These are phyloP conservation scores for Agrotis clavis DNA, from an alignment of 2,888 invertebrate genomes.

Conservation along the genomic window DNA sequence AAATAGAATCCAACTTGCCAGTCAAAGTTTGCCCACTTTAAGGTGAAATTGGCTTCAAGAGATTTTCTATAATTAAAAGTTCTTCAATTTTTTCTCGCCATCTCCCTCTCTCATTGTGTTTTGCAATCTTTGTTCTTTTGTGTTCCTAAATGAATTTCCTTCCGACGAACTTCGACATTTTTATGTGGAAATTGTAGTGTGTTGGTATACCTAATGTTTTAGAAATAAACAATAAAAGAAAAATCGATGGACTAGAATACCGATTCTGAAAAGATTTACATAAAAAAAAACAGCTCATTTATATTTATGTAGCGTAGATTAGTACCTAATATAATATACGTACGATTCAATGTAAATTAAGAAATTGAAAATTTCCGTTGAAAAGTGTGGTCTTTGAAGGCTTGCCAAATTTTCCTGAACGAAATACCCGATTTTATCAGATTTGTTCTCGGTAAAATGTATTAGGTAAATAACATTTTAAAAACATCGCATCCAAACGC, in stretches of 20 bases:
- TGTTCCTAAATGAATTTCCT: conserved; percentile 49
- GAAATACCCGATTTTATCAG: conserved; percentile 43
- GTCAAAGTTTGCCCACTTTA: conserved; percentile 69
- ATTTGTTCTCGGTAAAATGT: conserved; percentile 55
- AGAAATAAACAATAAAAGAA: not conserved
- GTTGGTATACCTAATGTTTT: not conserved
- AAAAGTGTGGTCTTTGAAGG: conserved; percentile 52
- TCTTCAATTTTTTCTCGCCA: conserved; percentile 64
- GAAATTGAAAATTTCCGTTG: conserved; percentile 45
- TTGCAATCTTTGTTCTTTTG: conserved; percentile 60
- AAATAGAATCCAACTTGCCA: conserved; percentile 73
- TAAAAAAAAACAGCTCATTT: not conserved
- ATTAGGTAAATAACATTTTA: conserved; percentile 69
- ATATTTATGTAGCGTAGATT: not conserved
- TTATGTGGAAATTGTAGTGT: conserved; percentile 7
- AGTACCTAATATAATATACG: not conserved
- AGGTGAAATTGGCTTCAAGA: conserved; percentile 71
- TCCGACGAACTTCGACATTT: conserved; percentile 21
- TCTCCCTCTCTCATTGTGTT: conserved; percentile 60
- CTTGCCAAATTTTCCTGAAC: conserved; percentile 43
- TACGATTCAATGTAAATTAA: conserved; percentile 19
- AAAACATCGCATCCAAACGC: conserved; percentile 71
- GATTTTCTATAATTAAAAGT: conserved; percentile 76
- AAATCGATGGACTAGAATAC: not conserved
- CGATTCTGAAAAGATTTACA: not conserved